A percentile compares a stretch with the other conserved stretches of the same genome.
Evolutionary conservation across 2,888 invertebrate species (phyloP).

Genomic region (Tetramorium bicarinatum): DNA sequence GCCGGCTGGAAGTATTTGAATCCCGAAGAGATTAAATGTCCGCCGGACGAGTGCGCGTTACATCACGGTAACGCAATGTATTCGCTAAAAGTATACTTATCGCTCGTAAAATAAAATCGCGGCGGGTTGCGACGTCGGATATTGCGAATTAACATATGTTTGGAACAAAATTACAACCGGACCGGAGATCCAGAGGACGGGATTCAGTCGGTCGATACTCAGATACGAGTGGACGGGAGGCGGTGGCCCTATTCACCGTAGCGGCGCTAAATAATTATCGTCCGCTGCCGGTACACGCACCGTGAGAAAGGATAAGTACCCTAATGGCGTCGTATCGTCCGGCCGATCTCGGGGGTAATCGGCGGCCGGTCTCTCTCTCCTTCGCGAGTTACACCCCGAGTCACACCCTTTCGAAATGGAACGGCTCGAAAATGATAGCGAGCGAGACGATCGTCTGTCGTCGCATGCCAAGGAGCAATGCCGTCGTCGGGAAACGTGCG

Average conservation of each 20-base stretch:
- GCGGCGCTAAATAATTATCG: constrained; percentile 66
- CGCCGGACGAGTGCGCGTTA: background rate
- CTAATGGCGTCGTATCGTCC: constrained; percentile 78
- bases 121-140: constrained; percentile 22
- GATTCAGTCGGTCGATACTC: constrained; percentile 26
- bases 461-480: constrained; percentile 84
- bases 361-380: constrained; percentile 64
- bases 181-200: background rate
- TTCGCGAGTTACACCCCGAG: constrained; percentile 79
- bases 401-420: constrained; percentile 83
- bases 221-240: constrained; percentile 23
- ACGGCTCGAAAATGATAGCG: constrained; percentile 83
- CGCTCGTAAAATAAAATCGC: constrained; percentile 33
- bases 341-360: constrained; percentile 80
- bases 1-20: constrained; percentile 8
- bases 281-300: constrained; percentile 57
- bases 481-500: constrained; percentile 54
- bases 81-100: constrained; percentile 23
- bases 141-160: constrained; percentile 6
- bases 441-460: constrained; percentile 76
- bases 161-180: constrained; percentile 43
- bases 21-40: constrained; percentile 12
- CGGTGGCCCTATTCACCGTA: constrained; percentile 44
- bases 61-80: constrained; percentile 11
- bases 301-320: constrained; percentile 71